Evolutionary conservation across 2,113 vertebrate species (phyloP).

Genomic region (Perca flavescens): DNA sequence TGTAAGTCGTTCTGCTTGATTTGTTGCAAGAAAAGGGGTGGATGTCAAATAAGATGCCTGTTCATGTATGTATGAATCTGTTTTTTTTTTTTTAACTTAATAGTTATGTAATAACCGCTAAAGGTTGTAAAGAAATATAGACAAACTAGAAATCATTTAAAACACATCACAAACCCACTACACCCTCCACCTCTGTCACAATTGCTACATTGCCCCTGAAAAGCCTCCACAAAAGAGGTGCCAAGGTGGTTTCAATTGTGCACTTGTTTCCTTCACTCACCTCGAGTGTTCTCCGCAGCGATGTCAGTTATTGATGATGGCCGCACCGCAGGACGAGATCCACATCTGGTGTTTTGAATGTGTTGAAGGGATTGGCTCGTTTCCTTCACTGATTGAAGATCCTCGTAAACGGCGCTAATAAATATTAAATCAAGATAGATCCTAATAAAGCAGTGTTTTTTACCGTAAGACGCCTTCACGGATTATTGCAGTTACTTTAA

Average conservation of each 20-base stretch:
- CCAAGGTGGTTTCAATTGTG: not conserved
- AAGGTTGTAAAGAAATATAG: not conserved
- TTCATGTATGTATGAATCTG: no score
- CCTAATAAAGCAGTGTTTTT: slow-evolving; percentile 1
- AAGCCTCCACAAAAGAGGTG: not conserved
- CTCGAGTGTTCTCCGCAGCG: not conserved
- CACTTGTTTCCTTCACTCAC: not conserved
- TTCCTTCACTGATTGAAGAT: slow-evolving; percentile 18
- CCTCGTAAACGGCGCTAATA: not conserved
- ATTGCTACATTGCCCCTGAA: not conserved
- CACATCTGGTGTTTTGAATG: not conserved
- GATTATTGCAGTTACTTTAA: not conserved
- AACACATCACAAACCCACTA: not conserved
- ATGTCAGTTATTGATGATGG: slow-evolving; percentile 15
- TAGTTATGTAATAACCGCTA: not conserved
- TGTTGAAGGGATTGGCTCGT: not conserved
- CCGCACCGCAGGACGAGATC: not conserved
- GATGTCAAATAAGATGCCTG: not conserved
- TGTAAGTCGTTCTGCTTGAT: slow-evolving; percentile 9
- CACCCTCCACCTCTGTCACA: not conserved
- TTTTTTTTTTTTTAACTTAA: not conserved
- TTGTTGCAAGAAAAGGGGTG: not conserved
- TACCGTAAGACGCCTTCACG: not conserved
- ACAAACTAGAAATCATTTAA: not conserved
- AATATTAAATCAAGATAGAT: slow-evolving; percentile 17